phyloP scores from a whole-genome alignment of 2,888 invertebrate species.

The Erynnis tages region DNA sequence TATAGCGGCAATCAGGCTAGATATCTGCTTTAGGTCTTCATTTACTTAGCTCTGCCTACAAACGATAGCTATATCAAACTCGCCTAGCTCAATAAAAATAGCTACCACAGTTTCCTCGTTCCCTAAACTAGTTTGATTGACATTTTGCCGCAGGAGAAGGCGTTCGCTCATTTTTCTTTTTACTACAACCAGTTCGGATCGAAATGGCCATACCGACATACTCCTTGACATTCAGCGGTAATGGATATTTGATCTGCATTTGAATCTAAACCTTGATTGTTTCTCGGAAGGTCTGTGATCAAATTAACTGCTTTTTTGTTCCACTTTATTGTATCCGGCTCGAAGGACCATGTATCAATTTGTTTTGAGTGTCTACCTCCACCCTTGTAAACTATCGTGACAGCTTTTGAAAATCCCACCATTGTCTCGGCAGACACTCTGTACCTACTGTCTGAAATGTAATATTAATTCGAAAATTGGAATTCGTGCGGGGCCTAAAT shows the following conservation, averaged over 20 bases:
- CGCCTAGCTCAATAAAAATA: slow-evolving; percentile 4
- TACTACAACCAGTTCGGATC: slow-evolving; percentile 13
- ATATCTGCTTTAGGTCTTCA: too few relatives aligned
- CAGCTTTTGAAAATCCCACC: too few relatives aligned
- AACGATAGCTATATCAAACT: slow-evolving; percentile 5
- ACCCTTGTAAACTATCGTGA: too few relatives aligned
- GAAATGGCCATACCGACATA: slow-evolving; percentile 1
- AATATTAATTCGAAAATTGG: too few relatives aligned
- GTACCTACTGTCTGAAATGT: too few relatives aligned
- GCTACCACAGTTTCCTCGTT: slow-evolving; percentile 19
- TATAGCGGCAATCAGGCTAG: too few relatives aligned
- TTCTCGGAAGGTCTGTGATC: background rate
- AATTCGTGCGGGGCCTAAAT: too few relatives aligned
- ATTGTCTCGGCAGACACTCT: too few relatives aligned
- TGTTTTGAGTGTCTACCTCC: too few relatives aligned
- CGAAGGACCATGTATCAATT: slow-evolving; percentile 1
- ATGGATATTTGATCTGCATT: slow-evolving; percentile 17
- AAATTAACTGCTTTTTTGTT: background rate
- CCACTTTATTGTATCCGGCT: slow-evolving; percentile 1
- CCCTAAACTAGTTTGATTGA: slow-evolving; percentile 28
- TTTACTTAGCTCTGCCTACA: too few relatives aligned
- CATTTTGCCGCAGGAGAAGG: slow-evolving; percentile 20
- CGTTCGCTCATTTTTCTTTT: slow-evolving; percentile 17
- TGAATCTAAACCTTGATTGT: slow-evolving; percentile 16
- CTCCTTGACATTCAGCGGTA: slow-evolving; percentile 24